Conservation (phyloP, 2,113 vertebrate genomes). For the Pterophyllum scalare region DNA sequence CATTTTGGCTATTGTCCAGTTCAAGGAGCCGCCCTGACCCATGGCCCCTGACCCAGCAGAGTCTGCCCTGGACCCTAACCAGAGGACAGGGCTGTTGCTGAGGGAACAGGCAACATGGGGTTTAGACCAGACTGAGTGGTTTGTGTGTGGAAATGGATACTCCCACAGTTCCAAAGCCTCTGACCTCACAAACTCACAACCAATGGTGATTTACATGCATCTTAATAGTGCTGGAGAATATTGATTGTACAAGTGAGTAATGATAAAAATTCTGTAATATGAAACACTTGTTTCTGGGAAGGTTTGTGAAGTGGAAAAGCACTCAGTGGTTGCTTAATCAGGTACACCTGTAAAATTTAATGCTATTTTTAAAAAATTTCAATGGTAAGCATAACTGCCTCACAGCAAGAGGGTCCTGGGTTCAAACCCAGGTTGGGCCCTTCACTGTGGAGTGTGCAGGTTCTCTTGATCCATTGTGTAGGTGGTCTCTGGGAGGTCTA, state of each 20-base stretch:
- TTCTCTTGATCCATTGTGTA: neutral
- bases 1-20: constrained; percentile 79
- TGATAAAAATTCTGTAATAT: neutral
- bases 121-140: constrained; percentile 63
- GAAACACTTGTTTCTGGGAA: neutral
- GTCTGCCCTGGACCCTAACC: constrained; percentile 60
- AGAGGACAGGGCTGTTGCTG: constrained; percentile 66
- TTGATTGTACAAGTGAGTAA: neutral
- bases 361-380: neutral
- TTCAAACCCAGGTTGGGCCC: neutral
- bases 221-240: neutral
- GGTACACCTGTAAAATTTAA: neutral
- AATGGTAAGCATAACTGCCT: neutral
- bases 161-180: constrained; percentile 37
- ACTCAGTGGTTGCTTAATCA: neutral
- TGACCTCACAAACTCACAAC: constrained; percentile 28
- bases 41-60: constrained; percentile 69
- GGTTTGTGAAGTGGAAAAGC: neutral
- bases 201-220: constrained; percentile 30
- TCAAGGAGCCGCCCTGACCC: constrained; percentile 74
- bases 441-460: neutral
- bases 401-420: neutral
- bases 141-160: constrained; percentile 67
- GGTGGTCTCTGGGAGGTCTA: neutral
- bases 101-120: constrained; percentile 66